Conservation (phyloP, 2,797 vertebrate species). For the Hyperoplus immaculatus region DNA sequence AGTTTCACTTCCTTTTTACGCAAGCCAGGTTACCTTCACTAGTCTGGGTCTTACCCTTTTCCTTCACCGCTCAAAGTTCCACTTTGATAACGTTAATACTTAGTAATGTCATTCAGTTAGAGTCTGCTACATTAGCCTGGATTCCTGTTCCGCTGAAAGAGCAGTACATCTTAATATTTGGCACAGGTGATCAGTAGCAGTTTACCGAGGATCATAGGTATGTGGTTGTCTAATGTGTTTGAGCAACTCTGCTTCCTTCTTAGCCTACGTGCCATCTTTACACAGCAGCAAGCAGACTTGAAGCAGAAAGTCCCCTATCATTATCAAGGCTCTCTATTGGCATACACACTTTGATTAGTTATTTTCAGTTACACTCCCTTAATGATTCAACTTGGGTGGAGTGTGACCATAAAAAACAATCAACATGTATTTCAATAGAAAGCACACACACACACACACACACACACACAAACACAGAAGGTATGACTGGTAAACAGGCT, state of each 20-base stretch:
- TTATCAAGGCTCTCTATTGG: neutral
- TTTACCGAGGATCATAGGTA: neutral
- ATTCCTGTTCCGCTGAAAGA: too few species aligned
- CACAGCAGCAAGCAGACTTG: neutral
- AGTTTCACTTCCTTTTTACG: conserved; percentile 29
- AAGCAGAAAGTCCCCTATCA: neutral
- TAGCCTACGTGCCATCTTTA: too few species aligned
- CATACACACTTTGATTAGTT: neutral
- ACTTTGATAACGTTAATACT: neutral
- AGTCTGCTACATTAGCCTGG: neutral
- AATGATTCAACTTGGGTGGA: conserved; percentile 24
- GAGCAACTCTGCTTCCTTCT: too few species aligned
- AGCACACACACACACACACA: neutral
- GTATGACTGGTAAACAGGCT: conserved; percentile 27
- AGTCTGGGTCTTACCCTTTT: neutral
- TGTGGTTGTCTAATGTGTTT: neutral
- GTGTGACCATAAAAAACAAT: conserved; percentile 29
- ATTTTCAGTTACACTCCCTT: neutral
- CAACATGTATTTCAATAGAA: conserved; percentile 11
- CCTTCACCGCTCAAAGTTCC: neutral
- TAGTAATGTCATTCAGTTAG: conserved; percentile 18
- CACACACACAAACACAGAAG: neutral
- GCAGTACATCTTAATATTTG: neutral
- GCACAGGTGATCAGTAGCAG: neutral
- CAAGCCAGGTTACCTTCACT: conserved; percentile 2